phyloP scores from a whole-genome alignment of 1,140 invertebrate genomes.

The Orius insidiosus region DNA sequence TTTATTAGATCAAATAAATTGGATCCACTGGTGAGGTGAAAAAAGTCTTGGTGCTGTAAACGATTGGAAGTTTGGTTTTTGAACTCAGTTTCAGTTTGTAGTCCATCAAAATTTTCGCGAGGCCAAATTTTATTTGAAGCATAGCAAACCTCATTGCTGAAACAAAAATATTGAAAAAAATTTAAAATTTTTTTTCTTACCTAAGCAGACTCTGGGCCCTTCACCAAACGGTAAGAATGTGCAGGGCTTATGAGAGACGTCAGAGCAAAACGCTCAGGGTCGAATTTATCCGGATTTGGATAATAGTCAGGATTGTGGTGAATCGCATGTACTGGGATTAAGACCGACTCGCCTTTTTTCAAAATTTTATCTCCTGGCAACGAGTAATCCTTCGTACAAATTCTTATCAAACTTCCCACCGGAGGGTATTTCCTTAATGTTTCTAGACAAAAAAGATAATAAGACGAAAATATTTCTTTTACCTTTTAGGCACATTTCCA shows the following conservation, averaged over 20 bases:
- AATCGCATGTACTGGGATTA: conserved; percentile 27
- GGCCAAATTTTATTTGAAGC: background rate
- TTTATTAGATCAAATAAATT: conserved; percentile 5
- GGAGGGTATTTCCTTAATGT: conserved; percentile 45
- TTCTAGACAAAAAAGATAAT: conserved; percentile 28
- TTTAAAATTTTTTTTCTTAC: no score
- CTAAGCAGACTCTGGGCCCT: background rate
- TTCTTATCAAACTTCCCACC: conserved; percentile 33
- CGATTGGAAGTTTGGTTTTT: conserved; percentile 3
- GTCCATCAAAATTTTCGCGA: background rate
- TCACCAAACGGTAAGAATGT: background rate
- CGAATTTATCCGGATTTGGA: conserved; percentile 39
- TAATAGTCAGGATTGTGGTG: conserved; percentile 32
- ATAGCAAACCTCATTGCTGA: conserved; percentile 9
- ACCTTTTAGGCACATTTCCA: conserved; percentile 34
- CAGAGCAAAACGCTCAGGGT: conserved; percentile 38
- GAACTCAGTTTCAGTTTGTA: background rate
- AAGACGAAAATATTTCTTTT: no score
- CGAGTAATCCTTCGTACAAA: conserved; percentile 21
- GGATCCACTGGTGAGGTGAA: background rate
- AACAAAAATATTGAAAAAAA: no score
- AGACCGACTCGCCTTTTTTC: conserved; percentile 22
- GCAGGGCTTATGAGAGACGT: background rate
- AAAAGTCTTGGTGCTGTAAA: background rate
- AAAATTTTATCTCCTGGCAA: background rate